Conservation (phyloP, 2,797 vertebrate genomes). For the Pangasius macronema region DNA sequence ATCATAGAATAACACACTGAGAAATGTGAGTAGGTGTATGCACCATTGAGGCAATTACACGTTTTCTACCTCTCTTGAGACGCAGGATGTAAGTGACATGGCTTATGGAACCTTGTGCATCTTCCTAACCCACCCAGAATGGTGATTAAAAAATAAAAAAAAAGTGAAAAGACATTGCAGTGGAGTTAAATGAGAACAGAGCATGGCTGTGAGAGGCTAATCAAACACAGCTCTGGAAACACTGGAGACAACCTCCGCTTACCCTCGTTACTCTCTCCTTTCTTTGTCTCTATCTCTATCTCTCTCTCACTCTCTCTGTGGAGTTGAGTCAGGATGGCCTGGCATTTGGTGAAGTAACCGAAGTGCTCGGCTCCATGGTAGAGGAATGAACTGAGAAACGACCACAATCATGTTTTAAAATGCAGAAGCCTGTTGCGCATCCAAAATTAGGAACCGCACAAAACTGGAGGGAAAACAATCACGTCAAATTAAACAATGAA, state of each 20-base stretch:
- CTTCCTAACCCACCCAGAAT: constrained; percentile 51
- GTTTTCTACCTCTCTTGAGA: constrained; percentile 31
- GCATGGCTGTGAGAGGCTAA: constrained; percentile 67
- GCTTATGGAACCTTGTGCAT: constrained; percentile 39
- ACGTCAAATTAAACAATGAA: constrained; percentile 45
- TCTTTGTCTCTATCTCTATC: constrained; percentile 45
- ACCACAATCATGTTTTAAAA: constrained; percentile 29
- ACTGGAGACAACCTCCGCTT: constrained; percentile 59
- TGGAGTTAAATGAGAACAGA: constrained; percentile 76
- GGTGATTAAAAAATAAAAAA: constrained; percentile 27
- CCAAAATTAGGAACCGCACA: constrained; percentile 29
- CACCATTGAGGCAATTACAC: constrained; percentile 32
- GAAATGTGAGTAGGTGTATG: constrained; percentile 38
- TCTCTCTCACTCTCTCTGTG: constrained; percentile 55
- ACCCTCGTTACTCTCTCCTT: constrained; percentile 63
- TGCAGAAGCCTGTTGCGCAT: constrained; percentile 2
- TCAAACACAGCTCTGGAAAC: constrained; percentile 78
- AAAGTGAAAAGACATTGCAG: constrained; percentile 52
- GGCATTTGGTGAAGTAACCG: constrained; percentile 40
- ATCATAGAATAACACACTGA: constrained; percentile 38
- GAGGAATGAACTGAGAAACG: constrained; percentile 36
- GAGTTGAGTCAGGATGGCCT: constrained; percentile 19
- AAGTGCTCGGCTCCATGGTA: constrained; percentile 20
- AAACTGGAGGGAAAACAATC: constrained; percentile 28
- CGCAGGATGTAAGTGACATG: constrained; percentile 29